A percentile compares a stretch with the other conserved stretches of the same genome.
These are phyloP conservation scores for Paradisaea rubra DNA, from an alignment of 2,113 vertebrate genomes.

Conservation along the genomic window DNA sequence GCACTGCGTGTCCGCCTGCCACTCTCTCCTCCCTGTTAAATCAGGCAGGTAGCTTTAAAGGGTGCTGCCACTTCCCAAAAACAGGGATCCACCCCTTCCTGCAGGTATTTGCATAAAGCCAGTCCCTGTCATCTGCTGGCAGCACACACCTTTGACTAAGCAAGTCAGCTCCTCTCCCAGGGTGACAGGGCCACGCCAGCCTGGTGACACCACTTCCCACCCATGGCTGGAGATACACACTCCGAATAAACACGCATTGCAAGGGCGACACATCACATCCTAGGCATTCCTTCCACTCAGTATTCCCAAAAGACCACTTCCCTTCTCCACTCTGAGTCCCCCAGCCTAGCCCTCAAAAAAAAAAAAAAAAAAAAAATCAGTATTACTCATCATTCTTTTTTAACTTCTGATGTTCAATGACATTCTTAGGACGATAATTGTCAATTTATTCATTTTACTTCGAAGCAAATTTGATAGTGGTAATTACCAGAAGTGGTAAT, in stretches of 20 bases:
- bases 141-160: neutral
- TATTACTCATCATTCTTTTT: neutral
- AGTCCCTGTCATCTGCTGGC: neutral
- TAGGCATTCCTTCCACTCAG: neutral
- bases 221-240: neutral
- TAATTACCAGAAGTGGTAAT: neutral
- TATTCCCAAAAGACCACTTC: neutral
- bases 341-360: neutral
- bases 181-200: neutral
- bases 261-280: neutral
- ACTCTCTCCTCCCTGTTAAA: neutral
- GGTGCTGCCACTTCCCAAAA: neutral
- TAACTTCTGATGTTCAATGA: neutral
- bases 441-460: neutral
- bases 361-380: neutral
- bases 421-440: neutral
- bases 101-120: constrained; percentile 41
- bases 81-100: neutral
- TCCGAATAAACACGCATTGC: neutral
- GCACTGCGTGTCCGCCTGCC: neutral
- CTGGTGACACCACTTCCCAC: neutral
- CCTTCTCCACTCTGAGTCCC: neutral
- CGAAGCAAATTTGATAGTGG: neutral
- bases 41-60: neutral
- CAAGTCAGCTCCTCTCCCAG: neutral